Conservation (phyloP, 2,888 invertebrate genomes). For the Lasius fuliginosus region DNA sequence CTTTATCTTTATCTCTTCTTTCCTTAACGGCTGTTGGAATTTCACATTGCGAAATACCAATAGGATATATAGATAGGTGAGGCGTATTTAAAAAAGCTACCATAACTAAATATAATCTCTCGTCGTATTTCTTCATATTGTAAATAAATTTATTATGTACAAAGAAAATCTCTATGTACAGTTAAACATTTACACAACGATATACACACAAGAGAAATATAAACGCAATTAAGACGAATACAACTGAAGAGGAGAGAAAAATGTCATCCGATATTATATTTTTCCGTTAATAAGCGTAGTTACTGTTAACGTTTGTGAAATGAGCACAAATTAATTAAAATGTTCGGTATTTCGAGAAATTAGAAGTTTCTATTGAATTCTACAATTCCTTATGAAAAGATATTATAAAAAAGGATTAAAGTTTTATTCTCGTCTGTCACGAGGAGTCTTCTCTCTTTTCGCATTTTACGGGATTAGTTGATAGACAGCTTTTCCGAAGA, state of each 20-base stretch:
- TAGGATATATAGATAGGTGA: not conserved
- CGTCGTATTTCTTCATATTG: not conserved
- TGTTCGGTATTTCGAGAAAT: conserved; percentile 2
- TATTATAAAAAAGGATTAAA: not conserved
- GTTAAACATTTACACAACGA: conserved; percentile 12
- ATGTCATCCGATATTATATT: not conserved
- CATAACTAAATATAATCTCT: not conserved
- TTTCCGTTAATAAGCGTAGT: not conserved
- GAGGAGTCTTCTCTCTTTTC: conserved; percentile 4
- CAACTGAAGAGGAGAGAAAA: not conserved
- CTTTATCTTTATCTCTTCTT: not conserved
- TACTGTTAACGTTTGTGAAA: not conserved
- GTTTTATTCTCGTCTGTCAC: conserved; percentile 24
- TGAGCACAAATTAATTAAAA: not conserved
- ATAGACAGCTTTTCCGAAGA: conserved; percentile 24
- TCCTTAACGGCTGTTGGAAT: not conserved
- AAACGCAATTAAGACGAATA: conserved; percentile 19
- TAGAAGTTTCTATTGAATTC: not conserved
- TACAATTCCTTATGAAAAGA: not conserved
- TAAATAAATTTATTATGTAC: conserved; percentile 13
- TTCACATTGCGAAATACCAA: not conserved
- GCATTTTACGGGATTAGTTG: conserved; percentile 32
- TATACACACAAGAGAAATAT: conserved; percentile 3
- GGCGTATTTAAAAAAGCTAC: conserved; percentile 17
- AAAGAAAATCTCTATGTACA: conserved; percentile 4